Evolutionary conservation across 2,797 vertebrate species (phyloP).

Genomic region (Enteromius thamalakanensis): DNA sequence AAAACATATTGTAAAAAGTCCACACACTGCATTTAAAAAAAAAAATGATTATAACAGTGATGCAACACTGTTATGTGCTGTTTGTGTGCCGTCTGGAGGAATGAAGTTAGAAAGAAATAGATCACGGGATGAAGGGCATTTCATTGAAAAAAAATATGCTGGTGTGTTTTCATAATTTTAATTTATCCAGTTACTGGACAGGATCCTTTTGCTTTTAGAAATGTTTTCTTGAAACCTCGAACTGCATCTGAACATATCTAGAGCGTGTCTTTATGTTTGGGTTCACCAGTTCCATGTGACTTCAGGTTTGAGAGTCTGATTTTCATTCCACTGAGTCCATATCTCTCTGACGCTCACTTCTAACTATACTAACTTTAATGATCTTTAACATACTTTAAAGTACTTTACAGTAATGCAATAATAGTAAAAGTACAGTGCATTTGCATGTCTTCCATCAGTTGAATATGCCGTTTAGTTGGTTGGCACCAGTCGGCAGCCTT

Average conservation of each 20-base stretch:
- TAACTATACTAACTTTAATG: background rate
- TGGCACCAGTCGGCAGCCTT: constrained; percentile 48
- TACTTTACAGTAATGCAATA: background rate
- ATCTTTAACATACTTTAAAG: no score
- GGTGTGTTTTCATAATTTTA: background rate
- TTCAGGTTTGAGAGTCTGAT: background rate
- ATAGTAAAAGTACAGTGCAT: background rate
- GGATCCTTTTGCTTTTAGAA: background rate
- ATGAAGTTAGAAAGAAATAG: no score
- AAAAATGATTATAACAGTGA: no score
- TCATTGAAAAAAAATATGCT: no score
- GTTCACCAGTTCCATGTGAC: background rate
- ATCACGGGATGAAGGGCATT: no score
- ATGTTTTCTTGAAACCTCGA: background rate
- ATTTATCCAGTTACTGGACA: background rate
- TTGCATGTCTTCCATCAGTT: background rate
- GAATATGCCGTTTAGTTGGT: background rate
- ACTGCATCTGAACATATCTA: background rate
- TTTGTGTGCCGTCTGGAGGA: background rate
- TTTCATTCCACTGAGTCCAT: background rate
- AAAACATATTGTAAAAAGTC: no score
- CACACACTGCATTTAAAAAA: no score
- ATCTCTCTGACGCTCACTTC: background rate
- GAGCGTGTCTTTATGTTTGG: background rate
- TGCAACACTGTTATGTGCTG: no score